These are phyloP conservation scores for Lasiurus cinereus DNA, from an alignment of 2,113 vertebrate genomes.

Conservation along the genomic window DNA sequence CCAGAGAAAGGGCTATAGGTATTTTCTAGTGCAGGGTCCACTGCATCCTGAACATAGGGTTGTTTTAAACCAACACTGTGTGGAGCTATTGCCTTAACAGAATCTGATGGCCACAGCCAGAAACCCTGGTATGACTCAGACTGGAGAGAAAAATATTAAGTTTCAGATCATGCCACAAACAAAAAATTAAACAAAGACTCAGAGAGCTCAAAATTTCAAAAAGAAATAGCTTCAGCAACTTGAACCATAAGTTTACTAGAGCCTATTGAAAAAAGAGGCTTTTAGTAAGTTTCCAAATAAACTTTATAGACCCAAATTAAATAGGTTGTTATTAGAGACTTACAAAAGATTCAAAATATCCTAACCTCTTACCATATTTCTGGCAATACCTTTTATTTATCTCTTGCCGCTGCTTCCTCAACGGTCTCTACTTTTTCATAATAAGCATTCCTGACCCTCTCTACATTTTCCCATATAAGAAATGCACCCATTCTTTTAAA, in stretches of 20 bases:
- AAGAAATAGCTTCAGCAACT: constrained; percentile 9
- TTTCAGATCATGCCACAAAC: not conserved
- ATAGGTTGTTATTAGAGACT: not conserved
- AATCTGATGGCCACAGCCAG: constrained; percentile 29
- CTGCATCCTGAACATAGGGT: rapidly evolving
- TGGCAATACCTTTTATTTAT: not conserved
- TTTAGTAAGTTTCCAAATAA: constrained; percentile 58
- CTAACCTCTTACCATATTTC: not conserved
- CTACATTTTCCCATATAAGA: not conserved
- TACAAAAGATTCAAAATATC: not conserved
- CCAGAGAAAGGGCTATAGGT: not conserved
- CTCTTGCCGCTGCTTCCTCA: not conserved
- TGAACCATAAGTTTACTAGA: constrained; percentile 34
- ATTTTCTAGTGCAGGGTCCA: not conserved
- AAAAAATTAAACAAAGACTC: not conserved
- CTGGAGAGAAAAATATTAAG: not conserved
- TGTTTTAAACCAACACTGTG: constrained; percentile 64
- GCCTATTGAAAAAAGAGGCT: not conserved
- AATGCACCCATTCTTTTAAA: not conserved
- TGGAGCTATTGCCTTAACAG: constrained; percentile 75
- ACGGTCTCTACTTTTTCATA: not conserved
- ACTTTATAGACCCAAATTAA: constrained; percentile 35
- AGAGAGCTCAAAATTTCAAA: not conserved
- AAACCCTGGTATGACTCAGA: constrained; percentile 24
- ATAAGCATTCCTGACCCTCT: not conserved